A percentile compares a stretch with the other conserved stretches of the same genome.
Conservation (phyloP, 2,888 invertebrate species). For the Andrena camellia region DNA sequence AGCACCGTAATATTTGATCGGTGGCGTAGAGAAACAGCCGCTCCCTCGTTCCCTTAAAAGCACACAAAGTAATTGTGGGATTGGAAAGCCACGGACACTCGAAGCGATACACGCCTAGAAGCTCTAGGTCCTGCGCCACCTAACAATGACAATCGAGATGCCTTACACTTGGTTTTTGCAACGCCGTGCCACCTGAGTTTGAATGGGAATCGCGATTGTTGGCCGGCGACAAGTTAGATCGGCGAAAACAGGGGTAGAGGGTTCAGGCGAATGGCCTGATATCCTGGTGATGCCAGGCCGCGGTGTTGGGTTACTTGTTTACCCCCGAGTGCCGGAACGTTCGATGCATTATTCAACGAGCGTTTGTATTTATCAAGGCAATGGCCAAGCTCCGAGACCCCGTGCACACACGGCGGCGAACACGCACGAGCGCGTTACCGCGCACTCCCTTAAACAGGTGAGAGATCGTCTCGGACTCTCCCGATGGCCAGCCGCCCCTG, state of each 20-base stretch:
- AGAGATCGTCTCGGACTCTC: conserved; percentile 53
- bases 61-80: no score
- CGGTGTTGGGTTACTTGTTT: conserved; percentile 79
- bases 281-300: conserved; percentile 60
- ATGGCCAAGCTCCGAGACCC: conserved; percentile 69
- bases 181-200: background rate
- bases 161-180: background rate
- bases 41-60: no score
- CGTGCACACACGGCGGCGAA: conserved; percentile 22
- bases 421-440: conserved; percentile 37
- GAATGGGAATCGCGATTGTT: conserved; percentile 11
- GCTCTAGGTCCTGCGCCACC: no score
- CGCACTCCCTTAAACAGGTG: conserved; percentile 66
- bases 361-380: conserved; percentile 82
- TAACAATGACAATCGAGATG: no score
- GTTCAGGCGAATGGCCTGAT: conserved; percentile 70
- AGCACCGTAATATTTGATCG: background rate
- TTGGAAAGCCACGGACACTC: no score
- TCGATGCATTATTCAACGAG: conserved; percentile 81
- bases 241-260: conserved; percentile 10
- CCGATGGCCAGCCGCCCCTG: conserved; percentile 11
- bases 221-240: conserved; percentile 17
- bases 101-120: no score
- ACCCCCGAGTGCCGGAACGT: conserved; percentile 73
- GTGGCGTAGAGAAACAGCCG: no score